Conservation (phyloP, 2,888 invertebrate genomes). For the Ptilodon capucinus region DNA sequence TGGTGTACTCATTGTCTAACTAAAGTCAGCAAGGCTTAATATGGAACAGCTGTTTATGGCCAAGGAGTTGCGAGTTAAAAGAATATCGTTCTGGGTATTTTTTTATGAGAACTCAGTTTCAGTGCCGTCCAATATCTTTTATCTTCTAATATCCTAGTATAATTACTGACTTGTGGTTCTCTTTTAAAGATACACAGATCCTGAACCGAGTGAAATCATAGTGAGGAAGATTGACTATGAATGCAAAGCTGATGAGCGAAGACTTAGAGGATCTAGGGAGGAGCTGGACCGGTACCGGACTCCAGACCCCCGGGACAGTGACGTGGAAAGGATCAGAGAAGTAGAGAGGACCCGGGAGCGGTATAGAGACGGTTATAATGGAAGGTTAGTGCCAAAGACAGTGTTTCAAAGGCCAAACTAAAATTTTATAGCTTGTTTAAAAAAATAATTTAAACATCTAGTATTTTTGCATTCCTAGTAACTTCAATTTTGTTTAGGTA, state of each 20-base stretch:
- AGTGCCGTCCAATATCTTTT: neutral
- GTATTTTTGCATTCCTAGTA: neutral
- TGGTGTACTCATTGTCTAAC: too few species aligned
- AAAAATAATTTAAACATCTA: neutral
- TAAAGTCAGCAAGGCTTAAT: too few species aligned
- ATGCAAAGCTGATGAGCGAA: slow-evolving; percentile 56
- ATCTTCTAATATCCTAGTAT: neutral
- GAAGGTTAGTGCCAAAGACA: slow-evolving; percentile 40
- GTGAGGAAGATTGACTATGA: slow-evolving; percentile 63
- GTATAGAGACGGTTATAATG: slow-evolving; percentile 53
- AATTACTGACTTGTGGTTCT: neutral
- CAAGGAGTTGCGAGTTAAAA: too few species aligned
- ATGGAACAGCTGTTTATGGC: too few species aligned
- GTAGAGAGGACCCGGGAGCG: slow-evolving; percentile 44
- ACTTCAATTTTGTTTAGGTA: slow-evolving; percentile 36
- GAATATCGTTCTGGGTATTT: too few species aligned
- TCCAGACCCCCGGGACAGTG: slow-evolving; percentile 53
- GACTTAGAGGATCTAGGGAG: slow-evolving; percentile 51
- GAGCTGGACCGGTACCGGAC: slow-evolving; percentile 53
- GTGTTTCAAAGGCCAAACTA: too few species aligned
- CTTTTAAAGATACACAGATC: slow-evolving; percentile 65
- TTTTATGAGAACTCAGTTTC: too few species aligned
- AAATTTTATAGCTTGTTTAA: neutral
- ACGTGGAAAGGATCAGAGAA: slow-evolving; percentile 45
- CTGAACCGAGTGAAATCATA: slow-evolving; percentile 72